Percentiles rank a stretch among this genome's conserved stretches.
These are phyloP conservation scores for Diplazon laetatorius DNA, from an alignment of 2,888 invertebrate species.

Conservation along the genomic window DNA sequence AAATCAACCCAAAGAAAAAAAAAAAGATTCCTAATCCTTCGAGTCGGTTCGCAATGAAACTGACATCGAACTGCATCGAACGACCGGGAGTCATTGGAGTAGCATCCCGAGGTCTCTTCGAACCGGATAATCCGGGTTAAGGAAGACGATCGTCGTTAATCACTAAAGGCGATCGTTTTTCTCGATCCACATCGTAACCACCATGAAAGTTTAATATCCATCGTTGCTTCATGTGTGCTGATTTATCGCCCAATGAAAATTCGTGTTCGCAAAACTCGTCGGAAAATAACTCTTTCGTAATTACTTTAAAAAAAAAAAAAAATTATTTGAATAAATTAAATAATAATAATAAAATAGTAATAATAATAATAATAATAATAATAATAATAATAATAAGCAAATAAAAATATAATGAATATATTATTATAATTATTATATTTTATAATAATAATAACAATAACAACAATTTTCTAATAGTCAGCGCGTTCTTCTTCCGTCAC, in stretches of 20 bases:
- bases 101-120: constrained; percentile 56
- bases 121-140: constrained; percentile 45
- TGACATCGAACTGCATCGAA: constrained; percentile 3
- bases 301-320: not conserved
- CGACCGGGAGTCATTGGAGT: constrained; percentile 49
- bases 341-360: too few species aligned
- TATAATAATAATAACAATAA: too few species aligned
- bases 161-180: constrained; percentile 42
- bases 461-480: too few species aligned
- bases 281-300: too few species aligned
- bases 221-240: not conserved
- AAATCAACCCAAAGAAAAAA: not conserved
- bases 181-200: not conserved
- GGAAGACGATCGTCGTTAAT: constrained; percentile 38
- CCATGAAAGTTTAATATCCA: constrained; percentile 14
- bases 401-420: too few species aligned
- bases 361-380: too few species aligned
- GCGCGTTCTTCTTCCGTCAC: too few species aligned
- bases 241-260: not conserved
- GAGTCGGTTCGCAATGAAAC: not conserved
- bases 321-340: not conserved
- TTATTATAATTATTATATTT: too few species aligned
- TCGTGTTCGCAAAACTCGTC: not conserved
- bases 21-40: constrained; percentile 47
- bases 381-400: too few species aligned